These are phyloP conservation scores for Mesembrinibis cayennensis DNA, from an alignment of 2,113 vertebrate species.

Conservation along the genomic window DNA sequence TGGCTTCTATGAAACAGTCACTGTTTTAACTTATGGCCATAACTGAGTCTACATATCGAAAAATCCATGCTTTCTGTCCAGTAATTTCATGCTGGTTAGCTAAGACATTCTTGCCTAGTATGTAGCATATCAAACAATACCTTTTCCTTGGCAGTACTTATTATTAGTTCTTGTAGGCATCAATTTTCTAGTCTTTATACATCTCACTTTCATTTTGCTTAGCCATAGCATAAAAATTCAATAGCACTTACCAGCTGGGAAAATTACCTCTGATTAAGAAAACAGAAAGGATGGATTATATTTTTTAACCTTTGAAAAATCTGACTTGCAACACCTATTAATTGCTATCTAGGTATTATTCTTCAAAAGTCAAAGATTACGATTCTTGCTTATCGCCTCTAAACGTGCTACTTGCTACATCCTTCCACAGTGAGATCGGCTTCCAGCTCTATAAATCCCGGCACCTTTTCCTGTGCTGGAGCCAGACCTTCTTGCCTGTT, in stretches of 20 bases:
- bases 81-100: slow-evolving; percentile 14
- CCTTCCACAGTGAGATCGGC: neutral
- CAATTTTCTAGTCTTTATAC: slow-evolving; percentile 3
- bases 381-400: neutral
- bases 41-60: neutral
- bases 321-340: neutral
- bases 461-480: neutral
- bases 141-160: neutral
- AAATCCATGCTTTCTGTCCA: neutral
- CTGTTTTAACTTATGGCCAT: neutral
- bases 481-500: neutral
- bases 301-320: slow-evolving; percentile 53
- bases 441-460: neutral
- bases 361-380: neutral
- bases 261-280: slow-evolving; percentile 34
- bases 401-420: neutral
- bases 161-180: slow-evolving; percentile 8
- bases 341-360: neutral
- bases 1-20: neutral
- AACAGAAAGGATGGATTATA: slow-evolving; percentile 7
- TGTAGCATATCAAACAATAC: neutral
- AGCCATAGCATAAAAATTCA: slow-evolving; percentile 31
- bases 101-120: neutral
- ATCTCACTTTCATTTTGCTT: slow-evolving; percentile 19
- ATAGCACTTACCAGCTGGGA: slow-evolving; percentile 26